Percentiles rank a stretch among this genome's conserved stretches.
Evolutionary conservation across 2,113 vertebrate species (phyloP).

Genomic region (Panthera tigris): DNA sequence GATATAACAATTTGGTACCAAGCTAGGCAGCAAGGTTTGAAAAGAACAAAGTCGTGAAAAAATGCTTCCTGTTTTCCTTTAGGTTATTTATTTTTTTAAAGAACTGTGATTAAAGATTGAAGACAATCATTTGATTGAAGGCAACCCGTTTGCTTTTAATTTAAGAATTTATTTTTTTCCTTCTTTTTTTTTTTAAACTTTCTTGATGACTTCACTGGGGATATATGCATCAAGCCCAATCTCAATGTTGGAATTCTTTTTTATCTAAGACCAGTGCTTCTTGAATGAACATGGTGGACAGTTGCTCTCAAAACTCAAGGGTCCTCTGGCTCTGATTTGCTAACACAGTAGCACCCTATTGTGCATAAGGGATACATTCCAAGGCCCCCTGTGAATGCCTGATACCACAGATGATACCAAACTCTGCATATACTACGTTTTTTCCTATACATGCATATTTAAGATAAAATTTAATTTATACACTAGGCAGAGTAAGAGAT

Average conservation of each 20-base stretch:
- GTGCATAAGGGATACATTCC: background rate
- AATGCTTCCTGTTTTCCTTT: constrained; percentile 64
- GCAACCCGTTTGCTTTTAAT: constrained; percentile 48
- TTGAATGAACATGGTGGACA: constrained; percentile 5
- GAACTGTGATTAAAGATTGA: constrained; percentile 58
- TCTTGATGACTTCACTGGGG: constrained; percentile 52
- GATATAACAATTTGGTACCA: constrained; percentile 75
- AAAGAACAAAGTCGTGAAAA: constrained; percentile 82
- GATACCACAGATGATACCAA: background rate
- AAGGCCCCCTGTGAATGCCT: background rate
- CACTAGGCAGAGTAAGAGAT: background rate
- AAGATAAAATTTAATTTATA: background rate
- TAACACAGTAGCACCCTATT: background rate
- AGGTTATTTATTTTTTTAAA: constrained; percentile 47
- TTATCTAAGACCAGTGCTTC: constrained; percentile 73
- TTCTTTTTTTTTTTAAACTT: background rate
- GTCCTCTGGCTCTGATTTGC: constrained; percentile 17
- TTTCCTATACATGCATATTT: background rate
- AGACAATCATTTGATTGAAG: background rate
- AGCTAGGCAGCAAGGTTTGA: constrained; percentile 63
- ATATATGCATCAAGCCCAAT: constrained; percentile 50
- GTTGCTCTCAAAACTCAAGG: background rate
- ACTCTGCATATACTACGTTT: background rate
- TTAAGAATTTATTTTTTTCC: background rate
- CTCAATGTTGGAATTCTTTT: constrained; percentile 44